These are phyloP conservation scores for Serripes groenlandicus DNA, from an alignment of 2,888 invertebrate genomes.

Conservation along the genomic window DNA sequence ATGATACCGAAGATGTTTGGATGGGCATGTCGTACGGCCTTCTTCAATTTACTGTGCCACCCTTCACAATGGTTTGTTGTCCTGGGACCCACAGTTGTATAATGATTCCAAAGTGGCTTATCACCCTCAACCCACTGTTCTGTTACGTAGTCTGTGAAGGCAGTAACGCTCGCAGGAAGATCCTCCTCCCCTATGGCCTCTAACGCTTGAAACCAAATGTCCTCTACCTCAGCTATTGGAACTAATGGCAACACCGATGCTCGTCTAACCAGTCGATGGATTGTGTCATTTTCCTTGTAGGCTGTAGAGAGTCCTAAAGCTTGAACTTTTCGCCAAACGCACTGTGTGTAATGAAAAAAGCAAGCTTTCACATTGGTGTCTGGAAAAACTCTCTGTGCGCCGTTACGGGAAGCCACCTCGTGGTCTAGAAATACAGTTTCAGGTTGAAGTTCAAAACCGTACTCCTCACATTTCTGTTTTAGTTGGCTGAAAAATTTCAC, in stretches of 20 bases:
- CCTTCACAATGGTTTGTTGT: conserved; percentile 55
- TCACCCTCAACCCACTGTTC: conserved; percentile 50
- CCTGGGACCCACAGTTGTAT: conserved; percentile 30
- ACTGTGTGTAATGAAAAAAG: conserved; percentile 63
- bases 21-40: conserved; percentile 10
- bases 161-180: not conserved
- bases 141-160: conserved; percentile 59
- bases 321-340: conserved; percentile 56
- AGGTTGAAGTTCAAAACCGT: conserved; percentile 24
- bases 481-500: conserved; percentile 14
- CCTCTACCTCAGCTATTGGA: conserved; percentile 43
- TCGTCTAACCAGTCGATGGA: conserved; percentile 42
- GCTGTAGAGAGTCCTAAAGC: conserved; percentile 37
- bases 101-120: conserved; percentile 48
- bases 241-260: conserved; percentile 28
- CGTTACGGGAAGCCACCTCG: conserved; percentile 1
- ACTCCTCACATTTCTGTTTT: conserved; percentile 11
- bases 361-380: conserved; percentile 46
- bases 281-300: conserved; percentile 35
- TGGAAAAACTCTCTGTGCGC: conserved; percentile 36
- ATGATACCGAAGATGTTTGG: conserved; percentile 23
- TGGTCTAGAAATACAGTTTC: conserved; percentile 25
- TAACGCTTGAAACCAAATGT: conserved; percentile 60
- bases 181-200: conserved; percentile 28
- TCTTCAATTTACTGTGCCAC: conserved; percentile 22